phyloP scores from a whole-genome alignment of 2,888 invertebrate species.

The Mimas tiliae region DNA sequence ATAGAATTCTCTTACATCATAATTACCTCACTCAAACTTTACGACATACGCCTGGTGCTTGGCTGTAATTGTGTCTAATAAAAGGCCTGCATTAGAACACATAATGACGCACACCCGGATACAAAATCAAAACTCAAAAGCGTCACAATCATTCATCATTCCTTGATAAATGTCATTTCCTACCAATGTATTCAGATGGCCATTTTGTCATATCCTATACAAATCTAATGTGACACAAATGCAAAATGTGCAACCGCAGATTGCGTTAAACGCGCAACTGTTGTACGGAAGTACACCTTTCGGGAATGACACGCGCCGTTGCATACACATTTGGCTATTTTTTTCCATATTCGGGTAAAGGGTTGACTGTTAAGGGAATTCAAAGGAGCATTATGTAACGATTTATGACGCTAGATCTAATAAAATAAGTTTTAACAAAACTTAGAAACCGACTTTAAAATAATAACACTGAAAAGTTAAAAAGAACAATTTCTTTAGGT shows the following conservation, averaged over 20 bases:
- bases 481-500: no score
- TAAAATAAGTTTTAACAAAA: background rate
- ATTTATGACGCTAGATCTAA: background rate
- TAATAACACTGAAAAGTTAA: no score
- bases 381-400: background rate
- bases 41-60: background rate
- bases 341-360: slow-evolving; percentile 5
- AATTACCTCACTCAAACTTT: background rate
- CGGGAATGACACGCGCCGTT: slow-evolving; percentile 21
- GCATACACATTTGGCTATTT: background rate
- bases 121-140: slow-evolving; percentile 3
- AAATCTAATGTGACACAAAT: slow-evolving; percentile 22
- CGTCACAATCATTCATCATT: background rate
- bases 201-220: slow-evolving; percentile 1
- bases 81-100: background rate
- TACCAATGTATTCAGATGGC: slow-evolving; percentile 10
- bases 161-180: background rate
- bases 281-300: slow-evolving; percentile 38
- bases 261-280: slow-evolving; percentile 32
- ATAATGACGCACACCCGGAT: slow-evolving; percentile 25
- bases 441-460: no score
- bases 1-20: background rate
- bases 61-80: background rate
- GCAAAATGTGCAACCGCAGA: slow-evolving; percentile 41
- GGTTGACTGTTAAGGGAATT: background rate